Conservation (phyloP, 1,140 invertebrate species). For the Drosophila sturtevanti region DNA sequence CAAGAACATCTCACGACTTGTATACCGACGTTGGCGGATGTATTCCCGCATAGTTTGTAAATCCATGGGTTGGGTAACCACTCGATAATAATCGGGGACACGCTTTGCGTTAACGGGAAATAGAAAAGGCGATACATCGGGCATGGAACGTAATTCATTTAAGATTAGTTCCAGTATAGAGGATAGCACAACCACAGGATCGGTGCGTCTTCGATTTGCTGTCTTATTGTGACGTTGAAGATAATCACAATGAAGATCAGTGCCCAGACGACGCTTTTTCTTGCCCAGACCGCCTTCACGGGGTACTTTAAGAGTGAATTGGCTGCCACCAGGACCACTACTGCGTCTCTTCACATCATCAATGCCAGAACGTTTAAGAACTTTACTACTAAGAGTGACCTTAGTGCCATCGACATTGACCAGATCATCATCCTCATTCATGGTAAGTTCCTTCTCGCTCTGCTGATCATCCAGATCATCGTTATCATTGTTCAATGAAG, state of each 20-base stretch:
- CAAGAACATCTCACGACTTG: slow-evolving; percentile 96
- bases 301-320: slow-evolving; percentile 91
- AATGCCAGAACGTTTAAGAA: slow-evolving; percentile 86
- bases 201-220: slow-evolving; percentile 96
- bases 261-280: slow-evolving; percentile 87
- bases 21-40: slow-evolving; percentile 95
- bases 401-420: slow-evolving; percentile 97
- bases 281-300: slow-evolving; percentile 89
- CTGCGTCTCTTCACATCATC: slow-evolving; percentile 89
- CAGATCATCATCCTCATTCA: slow-evolving; percentile 90
- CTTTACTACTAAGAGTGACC: slow-evolving; percentile 91
- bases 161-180: slow-evolving; percentile 96
- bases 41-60: slow-evolving; percentile 97
- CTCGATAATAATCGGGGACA: slow-evolving; percentile 97
- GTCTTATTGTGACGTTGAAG: slow-evolving; percentile 93
- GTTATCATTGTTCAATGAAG: slow-evolving; percentile 90
- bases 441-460: slow-evolving; percentile 90
- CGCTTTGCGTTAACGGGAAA: slow-evolving; percentile 97
- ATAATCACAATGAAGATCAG: slow-evolving; percentile 95
- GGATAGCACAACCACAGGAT: slow-evolving; percentile 97
- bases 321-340: slow-evolving; percentile 70
- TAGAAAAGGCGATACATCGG: slow-evolving; percentile 95
- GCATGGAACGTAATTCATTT: slow-evolving; percentile 96
- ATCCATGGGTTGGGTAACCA: slow-evolving; percentile 97
- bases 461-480: slow-evolving; percentile 91